Base-by-base conservation (phyloP, 2,888 invertebrate genomes). In the Metopia argyrocephala region DNA sequence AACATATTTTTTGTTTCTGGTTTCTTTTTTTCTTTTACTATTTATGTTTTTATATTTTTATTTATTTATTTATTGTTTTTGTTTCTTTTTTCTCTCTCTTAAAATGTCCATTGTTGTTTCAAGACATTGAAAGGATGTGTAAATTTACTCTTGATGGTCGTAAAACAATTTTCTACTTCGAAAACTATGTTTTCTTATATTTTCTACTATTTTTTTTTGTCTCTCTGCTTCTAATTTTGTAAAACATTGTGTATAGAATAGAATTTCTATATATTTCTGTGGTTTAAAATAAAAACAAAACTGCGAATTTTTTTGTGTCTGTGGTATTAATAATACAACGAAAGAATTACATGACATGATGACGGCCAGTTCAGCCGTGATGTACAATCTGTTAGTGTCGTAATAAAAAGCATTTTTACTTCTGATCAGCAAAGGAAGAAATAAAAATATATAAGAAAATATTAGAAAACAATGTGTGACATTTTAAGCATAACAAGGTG, bases 141-240 rank as follows among this genome's bases (percentile, higher is more conserved):
- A 70, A 76, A 76, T 38, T 12, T 71, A 50, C 64, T 66, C 76
- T 68, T 52, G 73, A 64, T 78, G 70, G 82, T 79, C 83, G 70
- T 83, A 82, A 83, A 82, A 74, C 82, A 78, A 83, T 83, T 83
- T 82, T 79, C 76, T 70, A 59, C 70, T 66, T 76, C 27, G 52
- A 25, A 76, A 46, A 57, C 52, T 23, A 61, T 70, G 62, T 9
- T 70, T 38, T 21, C 12, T 70, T 71, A 64, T 70, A 68, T 78
- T 75, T 78, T 69, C 74, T 56, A n/a, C n/a, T 50, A 46, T 56
- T 64, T 25, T 61, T 52, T 69, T 56, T 70, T 59, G 54, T 45
- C 12, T 38, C 38, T 38, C 50, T 27, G 18, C 25, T 31, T 54
- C 15, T 61, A 3, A 31, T 31, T 12, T 38, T 38, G 50, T 59